Percentiles rank a stretch among this genome's conserved stretches.
Evolutionary conservation across 2,113 vertebrate species (phyloP).

Genomic region (Albula goreensis): DNA sequence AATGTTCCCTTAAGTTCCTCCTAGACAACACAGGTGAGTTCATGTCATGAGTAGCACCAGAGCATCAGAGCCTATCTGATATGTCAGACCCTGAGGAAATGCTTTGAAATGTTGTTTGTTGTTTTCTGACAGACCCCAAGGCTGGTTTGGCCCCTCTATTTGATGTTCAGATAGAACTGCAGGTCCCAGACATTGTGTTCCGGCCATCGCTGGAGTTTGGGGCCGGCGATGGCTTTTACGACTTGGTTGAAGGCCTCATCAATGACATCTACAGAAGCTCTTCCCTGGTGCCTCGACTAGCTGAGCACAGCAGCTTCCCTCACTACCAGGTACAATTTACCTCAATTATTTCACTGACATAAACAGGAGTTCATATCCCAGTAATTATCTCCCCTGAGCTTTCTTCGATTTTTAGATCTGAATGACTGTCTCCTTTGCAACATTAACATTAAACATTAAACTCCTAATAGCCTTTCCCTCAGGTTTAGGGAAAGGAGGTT

Average conservation of each 20-base stretch:
- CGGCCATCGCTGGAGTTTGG: constrained; percentile 79
- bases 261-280: constrained; percentile 76
- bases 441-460: not conserved
- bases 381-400: not conserved
- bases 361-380: not conserved
- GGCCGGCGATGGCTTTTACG: constrained; percentile 70
- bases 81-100: not conserved
- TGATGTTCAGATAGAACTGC: constrained; percentile 81
- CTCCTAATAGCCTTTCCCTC: not conserved
- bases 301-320: constrained; percentile 53
- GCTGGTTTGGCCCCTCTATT: constrained; percentile 75
- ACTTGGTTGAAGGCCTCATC: constrained; percentile 76
- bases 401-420: not conserved
- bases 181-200: constrained; percentile 81
- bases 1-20: constrained; percentile 85
- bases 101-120: not conserved
- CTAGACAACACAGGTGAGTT: constrained; percentile 84
- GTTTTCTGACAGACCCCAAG: constrained; percentile 67
- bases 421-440: not conserved
- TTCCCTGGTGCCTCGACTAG: constrained; percentile 79
- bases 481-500: not conserved
- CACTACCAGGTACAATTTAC: constrained; percentile 84
- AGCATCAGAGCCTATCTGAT: not conserved
- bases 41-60: not conserved
- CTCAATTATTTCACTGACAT: not conserved